These are phyloP conservation scores for Argopecten irradians DNA, from an alignment of 1,140 invertebrate genomes.

Conservation along the genomic window DNA sequence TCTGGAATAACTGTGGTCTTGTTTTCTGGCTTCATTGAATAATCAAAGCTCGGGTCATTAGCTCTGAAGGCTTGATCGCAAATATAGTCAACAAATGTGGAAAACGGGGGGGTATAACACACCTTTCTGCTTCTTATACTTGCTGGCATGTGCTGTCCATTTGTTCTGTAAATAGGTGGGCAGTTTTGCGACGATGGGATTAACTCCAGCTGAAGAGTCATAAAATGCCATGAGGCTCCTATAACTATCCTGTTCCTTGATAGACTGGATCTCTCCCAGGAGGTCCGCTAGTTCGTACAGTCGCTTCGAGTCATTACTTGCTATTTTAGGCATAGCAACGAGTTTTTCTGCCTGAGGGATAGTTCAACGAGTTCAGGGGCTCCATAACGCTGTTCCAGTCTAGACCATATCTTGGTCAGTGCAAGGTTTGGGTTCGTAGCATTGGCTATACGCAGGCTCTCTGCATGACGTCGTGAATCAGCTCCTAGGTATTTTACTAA, in stretches of 20 bases:
- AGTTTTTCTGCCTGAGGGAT: slow-evolving; percentile 43
- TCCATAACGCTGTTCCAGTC: slow-evolving; percentile 35
- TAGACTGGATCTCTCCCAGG: no score
- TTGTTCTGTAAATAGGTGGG: no score
- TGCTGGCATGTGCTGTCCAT: slow-evolving; percentile 47
- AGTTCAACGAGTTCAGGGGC: slow-evolving; percentile 41
- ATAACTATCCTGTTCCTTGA: not conserved
- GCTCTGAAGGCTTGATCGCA: slow-evolving; percentile 24
- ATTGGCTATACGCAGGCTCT: slow-evolving; percentile 25
- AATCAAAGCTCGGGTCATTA: not conserved
- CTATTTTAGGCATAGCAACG: no score
- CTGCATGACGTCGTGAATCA: not conserved
- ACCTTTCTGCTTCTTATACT: slow-evolving; percentile 42
- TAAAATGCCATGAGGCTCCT: not conserved
- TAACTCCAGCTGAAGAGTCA: slow-evolving; percentile 48
- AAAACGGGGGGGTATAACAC: slow-evolving; percentile 51
- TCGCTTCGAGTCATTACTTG: no score
- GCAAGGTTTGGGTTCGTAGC: not conserved
- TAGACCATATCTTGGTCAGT: slow-evolving; percentile 28
- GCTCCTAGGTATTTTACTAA: slow-evolving; percentile 38
- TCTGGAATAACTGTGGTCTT: not conserved
- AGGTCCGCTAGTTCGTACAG: no score
- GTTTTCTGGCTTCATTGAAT: not conserved
- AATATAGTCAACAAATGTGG: slow-evolving; percentile 50
- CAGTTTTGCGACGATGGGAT: slow-evolving; percentile 48